Percentiles rank a stretch among this genome's conserved stretches.
These are phyloP conservation scores for Gonatopus flavifemur DNA, from an alignment of 1,140 invertebrate genomes.

Conservation along the genomic window DNA sequence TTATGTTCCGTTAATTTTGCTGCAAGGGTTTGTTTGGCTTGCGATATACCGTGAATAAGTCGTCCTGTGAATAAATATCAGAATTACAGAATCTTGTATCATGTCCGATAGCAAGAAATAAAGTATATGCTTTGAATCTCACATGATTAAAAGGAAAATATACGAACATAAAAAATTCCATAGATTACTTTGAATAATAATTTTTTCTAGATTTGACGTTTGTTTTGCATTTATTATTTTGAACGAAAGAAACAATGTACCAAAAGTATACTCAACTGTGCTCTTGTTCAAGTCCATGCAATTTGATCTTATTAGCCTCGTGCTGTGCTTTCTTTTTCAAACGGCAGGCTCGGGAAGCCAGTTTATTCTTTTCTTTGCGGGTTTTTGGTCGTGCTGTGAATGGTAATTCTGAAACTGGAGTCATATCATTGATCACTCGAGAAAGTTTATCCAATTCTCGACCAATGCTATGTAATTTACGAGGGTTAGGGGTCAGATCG, in stretches of 20 bases:
- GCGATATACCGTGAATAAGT: slow-evolving; percentile 67
- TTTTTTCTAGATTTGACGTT: too few species aligned
- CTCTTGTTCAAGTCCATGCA: slow-evolving; percentile 90
- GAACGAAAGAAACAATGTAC: slow-evolving; percentile 9
- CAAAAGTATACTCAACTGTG: slow-evolving; percentile 69
- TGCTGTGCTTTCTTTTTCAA: slow-evolving; percentile 95
- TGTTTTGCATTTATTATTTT: too few species aligned
- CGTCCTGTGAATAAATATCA: slow-evolving; percentile 63
- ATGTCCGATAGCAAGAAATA: too few species aligned
- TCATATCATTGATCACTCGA: slow-evolving; percentile 92
- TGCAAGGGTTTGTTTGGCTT: slow-evolving; percentile 67
- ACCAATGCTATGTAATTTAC: slow-evolving; percentile 87
- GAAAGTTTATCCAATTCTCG: slow-evolving; percentile 90
- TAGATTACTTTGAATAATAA: too few species aligned
- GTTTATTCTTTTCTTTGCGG: slow-evolving; percentile 96
- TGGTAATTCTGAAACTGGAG: slow-evolving; percentile 89
- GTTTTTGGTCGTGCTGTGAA: slow-evolving; percentile 87
- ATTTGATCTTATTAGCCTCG: slow-evolving; percentile 93
- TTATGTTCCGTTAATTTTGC: slow-evolving; percentile 62
- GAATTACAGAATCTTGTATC: too few species aligned
- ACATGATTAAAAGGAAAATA: slow-evolving; percentile 1
- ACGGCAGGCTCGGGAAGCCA: slow-evolving; percentile 92
- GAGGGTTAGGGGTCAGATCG: slow-evolving; percentile 92
- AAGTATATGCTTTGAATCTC: too few species aligned
- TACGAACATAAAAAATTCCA: slow-evolving; percentile 9